Percentiles rank a stretch among this genome's conserved stretches.
Conservation (phyloP, 2,888 invertebrate genomes). For the Drosophila crucigera region DNA sequence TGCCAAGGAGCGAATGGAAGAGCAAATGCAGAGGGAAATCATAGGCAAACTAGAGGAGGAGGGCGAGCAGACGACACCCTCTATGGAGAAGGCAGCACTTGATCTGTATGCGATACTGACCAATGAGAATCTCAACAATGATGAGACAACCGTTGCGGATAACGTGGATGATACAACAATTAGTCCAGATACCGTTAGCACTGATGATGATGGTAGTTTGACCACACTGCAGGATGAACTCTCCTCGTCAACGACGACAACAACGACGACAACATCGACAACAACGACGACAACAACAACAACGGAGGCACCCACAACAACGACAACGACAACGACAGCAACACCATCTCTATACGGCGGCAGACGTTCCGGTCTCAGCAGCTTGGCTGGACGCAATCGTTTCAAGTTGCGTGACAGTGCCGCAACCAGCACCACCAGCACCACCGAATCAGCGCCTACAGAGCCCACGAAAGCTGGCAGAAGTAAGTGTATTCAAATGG, state of each 20-base stretch:
- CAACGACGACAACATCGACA: constrained; percentile 85
- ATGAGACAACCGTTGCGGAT: constrained; percentile 83
- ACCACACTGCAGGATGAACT: constrained; percentile 86
- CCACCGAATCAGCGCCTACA: constrained; percentile 84
- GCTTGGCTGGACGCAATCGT: constrained; percentile 83
- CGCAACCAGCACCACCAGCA: constrained; percentile 86
- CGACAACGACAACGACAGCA: constrained; percentile 84
- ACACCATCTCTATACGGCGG: constrained; percentile 80
- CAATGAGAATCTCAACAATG: constrained; percentile 88
- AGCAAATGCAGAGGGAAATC: constrained; percentile 43
- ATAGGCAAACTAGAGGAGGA: constrained; percentile 59
- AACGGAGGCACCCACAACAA: constrained; percentile 85
- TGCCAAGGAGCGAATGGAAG: constrained; percentile 47
- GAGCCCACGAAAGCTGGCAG: constrained; percentile 81
- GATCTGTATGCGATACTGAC: constrained; percentile 93
- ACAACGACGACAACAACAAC: constrained; percentile 84
- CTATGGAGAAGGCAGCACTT: constrained; percentile 93
- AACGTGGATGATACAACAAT: constrained; percentile 80
- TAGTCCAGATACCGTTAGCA: constrained; percentile 82
- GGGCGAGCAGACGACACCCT: constrained; percentile 86
- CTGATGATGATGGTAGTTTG: constrained; percentile 78
- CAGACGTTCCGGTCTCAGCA: constrained; percentile 71
- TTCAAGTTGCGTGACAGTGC: constrained; percentile 80
- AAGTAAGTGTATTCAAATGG: constrained; percentile 66
- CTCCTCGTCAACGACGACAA: constrained; percentile 86